Base-by-base conservation (phyloP, 2,113 vertebrate genomes). In the Pelecanoides urinatrix region DNA sequence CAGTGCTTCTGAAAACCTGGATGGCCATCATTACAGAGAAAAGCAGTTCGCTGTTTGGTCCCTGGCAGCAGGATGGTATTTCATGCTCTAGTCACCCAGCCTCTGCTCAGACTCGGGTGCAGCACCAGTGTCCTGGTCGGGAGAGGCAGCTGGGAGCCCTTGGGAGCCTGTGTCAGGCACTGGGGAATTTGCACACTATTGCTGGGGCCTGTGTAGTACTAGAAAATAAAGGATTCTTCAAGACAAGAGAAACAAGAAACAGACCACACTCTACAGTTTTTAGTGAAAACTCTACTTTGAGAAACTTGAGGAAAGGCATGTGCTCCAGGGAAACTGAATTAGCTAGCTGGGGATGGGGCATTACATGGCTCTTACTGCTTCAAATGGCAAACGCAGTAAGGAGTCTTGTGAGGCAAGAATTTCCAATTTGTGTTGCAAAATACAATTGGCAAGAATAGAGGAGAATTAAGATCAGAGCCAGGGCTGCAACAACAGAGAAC, bases 331-430 rank as follows among this genome's bases (percentile, higher is more conserved):
- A 70, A 73, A 17, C 11, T 4, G 23, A 49, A 55, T 42, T 45
- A 70, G 65, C 38, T 53, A 21, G 38, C 2, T 30, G 27, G 36
- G 59, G 13, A 86, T 49, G 45, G 55, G 78, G 34, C 34, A 32
- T 36, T 38, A 65, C 3, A 29, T 0, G 1, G 70, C 32, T 73
- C 58, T 44, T 49, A 44, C 49, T 72, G 40, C 77, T 92, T 36
- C 4, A 4, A 49, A 71, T 7, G 15, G 85, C 17, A 32, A 34
- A 36, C 0, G 0, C 4, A 0, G 27, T 20, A 53, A 26, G 34
- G 50, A 50, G 36, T 16, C 36, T 49, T 18, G 14, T 2, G 3
- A 72, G 30, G 65, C 68, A 88, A 49, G 79, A 67, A 56, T 78
- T 92, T 56, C 65, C 89, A 77, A 70, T 4, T 16, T 4, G 32